Percentiles rank a stretch among this genome's conserved stretches.
Evolutionary conservation across 2,888 invertebrate genomes (phyloP).

Genomic region (Eugnorisma glareosa): DNA sequence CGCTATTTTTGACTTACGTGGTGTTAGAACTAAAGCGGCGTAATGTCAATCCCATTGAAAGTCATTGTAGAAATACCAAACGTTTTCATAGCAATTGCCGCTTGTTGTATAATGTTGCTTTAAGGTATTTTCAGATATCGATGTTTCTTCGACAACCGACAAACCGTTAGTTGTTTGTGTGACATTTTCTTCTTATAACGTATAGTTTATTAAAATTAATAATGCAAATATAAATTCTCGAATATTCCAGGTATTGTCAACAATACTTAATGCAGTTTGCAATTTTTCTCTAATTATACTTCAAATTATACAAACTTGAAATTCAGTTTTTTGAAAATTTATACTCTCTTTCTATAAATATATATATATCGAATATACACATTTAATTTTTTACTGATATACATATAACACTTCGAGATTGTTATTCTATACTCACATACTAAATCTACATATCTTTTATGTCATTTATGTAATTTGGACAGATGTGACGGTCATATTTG

Average conservation of each 20-base stretch:
- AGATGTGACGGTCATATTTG: slow-evolving; percentile 33
- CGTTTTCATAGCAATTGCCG: not conserved
- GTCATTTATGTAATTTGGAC: slow-evolving; percentile 37
- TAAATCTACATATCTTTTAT: slow-evolving; percentile 57
- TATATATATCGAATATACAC: not conserved
- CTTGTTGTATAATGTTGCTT: not conserved
- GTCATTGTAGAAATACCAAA: not conserved
- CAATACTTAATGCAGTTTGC: not conserved
- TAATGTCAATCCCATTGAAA: not conserved
- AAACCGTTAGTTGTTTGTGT: slow-evolving; percentile 21
- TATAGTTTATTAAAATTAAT: slow-evolving; percentile 15
- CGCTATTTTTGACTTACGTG: not conserved
- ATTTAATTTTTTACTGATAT: not conserved
- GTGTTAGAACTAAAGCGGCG: not conserved
- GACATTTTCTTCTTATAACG: slow-evolving; percentile 9
- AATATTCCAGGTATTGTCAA: not conserved
- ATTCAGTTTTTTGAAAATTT: slow-evolving; percentile 1
- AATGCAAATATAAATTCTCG: not conserved
- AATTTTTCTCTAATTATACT: not conserved
- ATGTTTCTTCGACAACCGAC: slow-evolving; percentile 23
- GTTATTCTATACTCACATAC: slow-evolving; percentile 17
- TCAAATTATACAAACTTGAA: slow-evolving; percentile 22
- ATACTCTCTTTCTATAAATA: slow-evolving; percentile 20
- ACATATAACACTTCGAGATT: slow-evolving; percentile 21
- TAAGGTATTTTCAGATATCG: not conserved